These are phyloP conservation scores for Gallirallus australis DNA, from an alignment of 2,797 vertebrate species.

Conservation along the genomic window DNA sequence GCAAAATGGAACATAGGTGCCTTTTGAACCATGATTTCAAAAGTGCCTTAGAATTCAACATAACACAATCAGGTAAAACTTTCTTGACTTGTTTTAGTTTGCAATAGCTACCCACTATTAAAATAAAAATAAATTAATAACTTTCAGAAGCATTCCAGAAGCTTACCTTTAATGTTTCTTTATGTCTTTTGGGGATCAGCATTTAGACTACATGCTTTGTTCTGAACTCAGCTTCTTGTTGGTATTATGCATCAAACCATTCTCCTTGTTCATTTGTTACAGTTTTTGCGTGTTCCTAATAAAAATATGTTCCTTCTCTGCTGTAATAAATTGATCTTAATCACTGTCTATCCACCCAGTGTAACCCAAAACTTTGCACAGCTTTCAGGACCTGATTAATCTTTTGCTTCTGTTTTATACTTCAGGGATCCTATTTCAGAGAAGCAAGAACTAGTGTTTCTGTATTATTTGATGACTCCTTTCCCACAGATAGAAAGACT, in stretches of 20 bases:
- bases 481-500: not conserved
- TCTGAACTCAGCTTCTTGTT: not conserved
- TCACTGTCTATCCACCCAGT: not conserved
- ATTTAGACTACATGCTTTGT: not conserved
- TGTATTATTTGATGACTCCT: not conserved
- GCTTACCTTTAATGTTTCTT: not conserved
- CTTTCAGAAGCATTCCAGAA: not conserved
- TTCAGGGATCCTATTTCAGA: not conserved
- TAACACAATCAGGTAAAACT: not conserved
- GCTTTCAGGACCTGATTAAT: not conserved
- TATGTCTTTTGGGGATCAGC: not conserved
- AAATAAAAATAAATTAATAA: not conserved
- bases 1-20: not conserved
- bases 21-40: not conserved
- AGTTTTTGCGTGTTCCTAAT: not conserved
- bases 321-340: not conserved
- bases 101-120: not conserved
- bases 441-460: not conserved
- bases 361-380: not conserved
- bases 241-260: not conserved
- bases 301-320: not conserved
- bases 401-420: not conserved
- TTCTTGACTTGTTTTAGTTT: not conserved
- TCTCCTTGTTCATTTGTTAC: not conserved
- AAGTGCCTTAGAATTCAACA: not conserved